phyloP scores from a whole-genome alignment of 2,888 invertebrate genomes.

The Isoperla grammatica region DNA sequence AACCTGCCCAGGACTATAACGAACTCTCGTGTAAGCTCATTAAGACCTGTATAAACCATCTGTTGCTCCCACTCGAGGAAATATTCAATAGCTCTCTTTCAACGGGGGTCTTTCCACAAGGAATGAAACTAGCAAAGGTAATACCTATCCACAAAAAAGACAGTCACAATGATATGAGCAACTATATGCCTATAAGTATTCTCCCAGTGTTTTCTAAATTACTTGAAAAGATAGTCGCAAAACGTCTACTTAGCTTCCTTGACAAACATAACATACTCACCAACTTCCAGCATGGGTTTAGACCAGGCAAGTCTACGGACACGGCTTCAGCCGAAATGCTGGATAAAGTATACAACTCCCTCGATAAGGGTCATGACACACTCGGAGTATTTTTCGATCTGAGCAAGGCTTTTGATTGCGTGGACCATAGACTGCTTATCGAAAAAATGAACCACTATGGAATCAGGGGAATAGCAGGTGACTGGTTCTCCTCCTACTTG shows the following conservation, averaged over 20 bases:
- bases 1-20: too few species aligned
- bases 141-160: constrained; percentile 20
- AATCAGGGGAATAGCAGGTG: constrained; percentile 3
- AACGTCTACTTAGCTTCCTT: constrained; percentile 7
- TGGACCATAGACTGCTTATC: constrained; percentile 15
- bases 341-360: too few species aligned
- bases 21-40: too few species aligned
- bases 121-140: constrained; percentile 20
- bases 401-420: constrained; percentile 24
- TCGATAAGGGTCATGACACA: not conserved
- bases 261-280: not conserved
- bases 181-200: constrained; percentile 25
- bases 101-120: constrained; percentile 13
- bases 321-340: too few species aligned
- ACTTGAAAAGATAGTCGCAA: constrained; percentile 16
- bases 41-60: too few species aligned
- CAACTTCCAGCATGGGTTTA: constrained; percentile 23
- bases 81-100: constrained; percentile 17
- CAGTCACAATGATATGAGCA: not conserved
- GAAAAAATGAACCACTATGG: constrained; percentile 15
- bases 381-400: constrained; percentile 19
- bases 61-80: too few species aligned
- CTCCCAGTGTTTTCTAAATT: constrained; percentile 18
- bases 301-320: constrained; percentile 6
- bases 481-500: constrained; percentile 18